Percentiles rank a stretch among this genome's conserved stretches.
Evolutionary conservation across 2,113 vertebrate genomes (phyloP).

Genomic region (Nibea coibor): DNA sequence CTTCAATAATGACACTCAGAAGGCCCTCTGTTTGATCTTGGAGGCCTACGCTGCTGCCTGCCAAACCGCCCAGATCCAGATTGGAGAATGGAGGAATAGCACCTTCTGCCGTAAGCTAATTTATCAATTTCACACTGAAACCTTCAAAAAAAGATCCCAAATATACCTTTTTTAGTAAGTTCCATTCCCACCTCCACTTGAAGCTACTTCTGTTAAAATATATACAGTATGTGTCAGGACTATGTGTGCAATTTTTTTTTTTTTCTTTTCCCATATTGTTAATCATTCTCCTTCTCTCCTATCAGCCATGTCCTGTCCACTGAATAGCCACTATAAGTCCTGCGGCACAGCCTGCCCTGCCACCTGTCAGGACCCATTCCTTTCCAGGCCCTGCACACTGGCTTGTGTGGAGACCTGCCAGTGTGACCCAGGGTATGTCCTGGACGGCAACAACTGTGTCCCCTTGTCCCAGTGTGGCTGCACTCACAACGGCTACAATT

Average conservation of each 20-base stretch:
- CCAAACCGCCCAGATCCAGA: constrained; percentile 41
- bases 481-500: constrained; percentile 49
- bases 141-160: not conserved
- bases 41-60: constrained; percentile 67
- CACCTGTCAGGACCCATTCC: constrained; percentile 64
- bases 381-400: constrained; percentile 48
- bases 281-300: constrained; percentile 19
- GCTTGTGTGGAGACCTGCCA: constrained; percentile 78
- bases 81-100: constrained; percentile 71
- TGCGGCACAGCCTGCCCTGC: constrained; percentile 74
- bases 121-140: not conserved
- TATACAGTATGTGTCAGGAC: constrained; percentile 5
- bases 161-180: not conserved
- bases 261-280: constrained; percentile 6
- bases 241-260: constrained; percentile 9
- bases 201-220: constrained; percentile 6
- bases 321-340: constrained; percentile 75
- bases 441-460: constrained; percentile 72
- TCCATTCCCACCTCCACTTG: not conserved
- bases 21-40: constrained; percentile 58
- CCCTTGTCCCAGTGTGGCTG: constrained; percentile 72
- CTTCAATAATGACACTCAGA: constrained; percentile 41
- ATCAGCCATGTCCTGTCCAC: constrained; percentile 53
- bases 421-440: constrained; percentile 73
- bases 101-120: constrained; percentile 75